Evolutionary conservation across 2,888 invertebrate species (phyloP), one percentile per base, ranked within the genome.

Genomic region (Gibbula magus): DNA sequence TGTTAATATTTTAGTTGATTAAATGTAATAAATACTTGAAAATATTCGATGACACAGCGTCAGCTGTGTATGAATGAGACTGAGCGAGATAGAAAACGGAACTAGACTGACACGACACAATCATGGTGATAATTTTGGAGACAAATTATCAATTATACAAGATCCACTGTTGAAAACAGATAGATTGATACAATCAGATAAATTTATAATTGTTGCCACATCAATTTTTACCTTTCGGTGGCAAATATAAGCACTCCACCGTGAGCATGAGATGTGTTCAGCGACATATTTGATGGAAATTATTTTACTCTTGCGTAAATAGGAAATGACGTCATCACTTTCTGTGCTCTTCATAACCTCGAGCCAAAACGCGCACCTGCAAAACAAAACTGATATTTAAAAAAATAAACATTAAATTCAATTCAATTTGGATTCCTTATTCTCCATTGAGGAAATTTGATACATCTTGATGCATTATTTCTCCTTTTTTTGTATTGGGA

Each of bases 261-360:
- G 91, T 97, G 97, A 78, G 97, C 96, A 93, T 99, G 98, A 78
- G 99, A 97, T 84, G 98, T 98, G 93, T 99, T 99, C 85, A 99
- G 94, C 86, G 98, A 97, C 99, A 99, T 98, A 78, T 82, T 86
- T 61, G 32, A 32, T 35, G 18, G 32, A 22, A n/a, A 20, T 10
- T 79, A 77, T 70, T 79, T 45, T 79, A 53, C 0, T 67, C 45
- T 74, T 74, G 39, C 74, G 74, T 74, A 51, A 74, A 45, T 22
- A 76, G 52, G 67, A 10, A 16, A n/a, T 82, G 79, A 82, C 79
- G 82, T 80, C 79, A 79, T 45, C 77, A 45, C 13, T 39, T 77
- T 35, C 5, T 52, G 51, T 13, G 32, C 16, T 54, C 20, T 29
- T 2, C 29, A 32, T 79, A 80, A 10, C 25, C 79, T 70, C 77